Evolutionary conservation across 2,113 vertebrate genomes (phyloP).

Genomic region (Poeciliopsis occidentalis): DNA sequence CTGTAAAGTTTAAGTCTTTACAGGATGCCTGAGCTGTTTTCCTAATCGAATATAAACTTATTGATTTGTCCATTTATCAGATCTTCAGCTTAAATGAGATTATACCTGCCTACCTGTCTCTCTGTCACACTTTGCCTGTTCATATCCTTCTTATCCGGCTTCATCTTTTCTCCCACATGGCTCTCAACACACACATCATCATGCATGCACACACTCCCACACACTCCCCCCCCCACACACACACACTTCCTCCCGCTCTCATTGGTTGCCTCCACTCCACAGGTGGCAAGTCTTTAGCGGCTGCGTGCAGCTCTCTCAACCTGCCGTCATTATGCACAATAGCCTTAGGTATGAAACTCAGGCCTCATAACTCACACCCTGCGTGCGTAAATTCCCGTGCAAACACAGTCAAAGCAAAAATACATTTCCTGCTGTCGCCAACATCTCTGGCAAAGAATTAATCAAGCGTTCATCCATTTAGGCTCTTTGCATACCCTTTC

Average conservation of each 20-base stretch:
- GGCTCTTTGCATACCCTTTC: constrained; percentile 99
- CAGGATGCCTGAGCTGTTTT: not conserved
- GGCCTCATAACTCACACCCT: constrained; percentile 89
- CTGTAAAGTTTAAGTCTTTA: not conserved
- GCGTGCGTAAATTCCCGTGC: constrained; percentile 83
- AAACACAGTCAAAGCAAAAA: constrained; percentile 93
- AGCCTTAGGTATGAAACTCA: constrained; percentile 91
- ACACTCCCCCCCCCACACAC: not conserved
- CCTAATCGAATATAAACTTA: constrained; percentile 5
- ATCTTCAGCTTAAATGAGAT: constrained; percentile 10
- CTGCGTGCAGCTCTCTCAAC: constrained; percentile 77
- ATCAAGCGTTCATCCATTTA: constrained; percentile 99
- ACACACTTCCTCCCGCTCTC: constrained; percentile 22
- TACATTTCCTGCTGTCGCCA: constrained; percentile 99
- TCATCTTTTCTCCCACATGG: constrained; percentile 40
- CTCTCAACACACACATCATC: constrained; percentile 5
- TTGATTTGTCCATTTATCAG: constrained; percentile 4
- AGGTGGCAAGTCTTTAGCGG: constrained; percentile 81
- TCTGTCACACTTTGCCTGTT: constrained; percentile 23
- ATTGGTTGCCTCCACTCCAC: constrained; percentile 78
- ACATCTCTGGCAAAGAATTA: constrained; percentile 97
- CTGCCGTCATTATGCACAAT: constrained; percentile 83
- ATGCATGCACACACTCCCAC: constrained; percentile 5
- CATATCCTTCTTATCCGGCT: constrained; percentile 35
- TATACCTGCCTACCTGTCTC: constrained; percentile 32